Base-by-base conservation (phyloP, 2,888 invertebrate genomes). In the Drosophila greeni region DNA sequence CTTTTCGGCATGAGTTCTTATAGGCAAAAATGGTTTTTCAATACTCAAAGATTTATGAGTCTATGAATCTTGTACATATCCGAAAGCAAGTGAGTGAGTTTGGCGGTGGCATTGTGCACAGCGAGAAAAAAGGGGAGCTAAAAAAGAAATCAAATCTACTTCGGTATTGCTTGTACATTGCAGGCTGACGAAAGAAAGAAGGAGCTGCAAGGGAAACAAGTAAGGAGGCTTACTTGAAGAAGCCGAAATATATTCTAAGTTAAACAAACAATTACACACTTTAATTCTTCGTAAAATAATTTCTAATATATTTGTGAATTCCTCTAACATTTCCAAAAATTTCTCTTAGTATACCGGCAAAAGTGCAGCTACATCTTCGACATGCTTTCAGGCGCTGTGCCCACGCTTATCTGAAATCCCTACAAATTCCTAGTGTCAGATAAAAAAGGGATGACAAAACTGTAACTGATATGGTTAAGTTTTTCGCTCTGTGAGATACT, bases 1-100 rank as follows among this genome's bases (percentile, higher is more conserved):
- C 76, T 79, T 79, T 73, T 66, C 64, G 82, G 76, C 70, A 67
- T 84, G 78, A 79, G 78, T 62, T 79, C 74, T 75, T 76, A 82
- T 67, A 62, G 70, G 84, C 79, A 79, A 79, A 84, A 79, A 79
- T 79, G 77, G 83, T 84, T 84, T 67, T 79, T 79, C 79, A 79
- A 79, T 79, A 79, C 79, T 79, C 80, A 76, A 79, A 84, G 79
- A 79, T 79, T 79, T 79, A 79, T 79, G 79, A 79, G 84, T 84
- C 82, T 82, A 82, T 84, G 85, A 82, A 84, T 82, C 78, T 82
- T 84, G 69, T 69, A 84, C 72, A 64, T 75, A 78, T 73, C 58
- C 70, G 45, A 58, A 24, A 43, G 43, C 42, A 40, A 51, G 51
- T 37, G 45, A 60, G 58, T 58, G 39, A 51, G 60, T 72, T 47